A percentile compares a stretch with the other conserved stretches of the same genome.
Conservation (phyloP, 2,888 invertebrate genomes). For the Catocala fraxini region DNA sequence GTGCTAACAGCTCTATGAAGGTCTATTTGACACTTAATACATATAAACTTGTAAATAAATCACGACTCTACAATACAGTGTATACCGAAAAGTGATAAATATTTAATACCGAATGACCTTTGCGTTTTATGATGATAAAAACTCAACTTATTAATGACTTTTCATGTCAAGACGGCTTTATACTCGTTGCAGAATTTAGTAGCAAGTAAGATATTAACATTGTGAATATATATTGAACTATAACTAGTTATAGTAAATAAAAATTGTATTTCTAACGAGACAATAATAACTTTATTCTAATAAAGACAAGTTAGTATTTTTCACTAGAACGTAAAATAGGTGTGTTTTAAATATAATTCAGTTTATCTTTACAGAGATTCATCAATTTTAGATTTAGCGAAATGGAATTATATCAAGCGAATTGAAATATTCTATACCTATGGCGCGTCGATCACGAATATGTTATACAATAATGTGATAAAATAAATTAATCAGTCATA, state of each 20-base stretch:
- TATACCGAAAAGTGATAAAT: slow-evolving; percentile 44
- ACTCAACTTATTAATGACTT: slow-evolving; percentile 22
- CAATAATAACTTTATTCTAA: not conserved
- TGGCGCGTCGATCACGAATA: slow-evolving; percentile 4
- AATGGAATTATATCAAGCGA: slow-evolving; percentile 1
- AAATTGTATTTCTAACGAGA: not conserved
- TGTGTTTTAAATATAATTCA: no score
- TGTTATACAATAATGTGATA: slow-evolving; percentile 19
- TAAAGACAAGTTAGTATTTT: no score
- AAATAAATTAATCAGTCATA: slow-evolving; percentile 34
- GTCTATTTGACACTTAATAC: slow-evolving; percentile 63
- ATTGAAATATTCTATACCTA: no score
- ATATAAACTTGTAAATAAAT: slow-evolving; percentile 49
- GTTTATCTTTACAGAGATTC: not conserved
- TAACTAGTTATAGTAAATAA: no score
- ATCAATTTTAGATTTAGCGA: not conserved
- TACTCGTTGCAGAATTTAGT: not conserved
- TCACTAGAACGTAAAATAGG: no score
- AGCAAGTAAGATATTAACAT: not conserved
- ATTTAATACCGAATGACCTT: slow-evolving; percentile 45
- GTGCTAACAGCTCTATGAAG: slow-evolving; percentile 55
- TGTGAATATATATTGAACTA: no score
- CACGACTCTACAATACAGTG: slow-evolving; percentile 58
- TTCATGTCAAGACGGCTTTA: slow-evolving; percentile 15
- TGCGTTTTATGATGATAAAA: slow-evolving; percentile 32